Evolutionary conservation across 1,140 invertebrate genomes (phyloP), one percentile per base, ranked within the genome.

Genomic region (Drosophila azteca): DNA sequence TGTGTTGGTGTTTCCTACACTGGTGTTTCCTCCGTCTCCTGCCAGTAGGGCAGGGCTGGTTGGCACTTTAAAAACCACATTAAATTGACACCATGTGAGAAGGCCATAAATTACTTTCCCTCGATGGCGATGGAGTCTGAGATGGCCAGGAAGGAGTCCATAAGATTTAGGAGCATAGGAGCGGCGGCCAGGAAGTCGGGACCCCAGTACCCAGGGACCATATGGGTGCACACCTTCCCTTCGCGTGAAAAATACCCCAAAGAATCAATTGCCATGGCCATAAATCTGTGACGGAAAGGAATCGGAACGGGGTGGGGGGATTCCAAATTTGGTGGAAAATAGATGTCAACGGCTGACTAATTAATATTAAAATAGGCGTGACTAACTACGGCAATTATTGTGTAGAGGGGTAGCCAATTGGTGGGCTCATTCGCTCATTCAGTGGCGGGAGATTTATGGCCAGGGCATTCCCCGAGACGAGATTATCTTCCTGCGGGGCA

Each of bases 71-170:
- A 73, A 88, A 89, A 90, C 85, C 85, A 89, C 85, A 90, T 89
- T 85, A 89, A 90, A 90, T 17, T 78, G 88, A 81, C 88, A 90
- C 79, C 88, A 90, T 90, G 88, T 88, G 88, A 83, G 79, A 88
- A 84, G 66, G 77, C 67, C 79, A 90, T 90, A 90, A 90, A 90
- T 90, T 84, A 83, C 35, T 13, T 5, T 39, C 3, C 35, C 11
- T 11, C n/a, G 48, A 67, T 22, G 51, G 62, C 51, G 48, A 64
- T 22, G 51, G 61, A 55, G 48, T 58, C 46, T 57, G 55, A 17
- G 41, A 61, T 77, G 43, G 69, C 55, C 72, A 72, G 61, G 77
- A 79, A 82, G 68, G 64, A 63, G 72, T 57, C 53, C 46, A 61
- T 63, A 77, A 79, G 65, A 84, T 76, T 84, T 76, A 76, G 80